Percentiles rank a stretch among this genome's conserved stretches.
Evolutionary conservation across 2,888 invertebrate genomes (phyloP).

Genomic region (Lasioglossum zephyrum): DNA sequence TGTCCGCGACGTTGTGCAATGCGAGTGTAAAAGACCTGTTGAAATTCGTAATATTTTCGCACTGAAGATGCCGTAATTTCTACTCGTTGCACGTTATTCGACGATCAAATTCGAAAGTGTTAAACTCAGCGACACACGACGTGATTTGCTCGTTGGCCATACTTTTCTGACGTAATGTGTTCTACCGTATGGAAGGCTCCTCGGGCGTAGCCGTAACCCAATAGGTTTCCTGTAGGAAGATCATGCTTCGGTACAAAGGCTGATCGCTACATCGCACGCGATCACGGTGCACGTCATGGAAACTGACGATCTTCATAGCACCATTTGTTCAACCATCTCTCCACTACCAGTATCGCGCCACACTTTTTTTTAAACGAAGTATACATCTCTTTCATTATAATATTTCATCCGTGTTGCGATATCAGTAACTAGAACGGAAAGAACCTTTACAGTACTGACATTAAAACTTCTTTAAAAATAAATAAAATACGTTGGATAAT

Average conservation of each 20-base stretch:
- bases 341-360: slow-evolving; percentile 66
- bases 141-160: slow-evolving; percentile 41
- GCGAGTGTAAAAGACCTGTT: not conserved
- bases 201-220: slow-evolving; percentile 76
- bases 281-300: slow-evolving; percentile 82
- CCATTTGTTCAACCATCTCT: slow-evolving; percentile 73
- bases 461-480: not conserved
- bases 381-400: slow-evolving; percentile 22
- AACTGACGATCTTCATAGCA: slow-evolving; percentile 82
- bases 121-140: slow-evolving; percentile 34
- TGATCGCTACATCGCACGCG: slow-evolving; percentile 84
- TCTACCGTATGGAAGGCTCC: slow-evolving; percentile 60
- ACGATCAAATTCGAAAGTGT: slow-evolving; percentile 21
- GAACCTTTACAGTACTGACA: not conserved
- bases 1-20: not conserved
- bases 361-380: slow-evolving; percentile 41
- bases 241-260: slow-evolving; percentile 82
- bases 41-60: not conserved
- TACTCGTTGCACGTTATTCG: not conserved
- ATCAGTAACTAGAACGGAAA: not conserved
- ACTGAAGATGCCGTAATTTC: not conserved
- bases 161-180: slow-evolving; percentile 33
- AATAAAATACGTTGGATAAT: not conserved
- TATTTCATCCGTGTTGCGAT: not conserved
- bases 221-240: slow-evolving; percentile 82